Evolutionary conservation across 2,888 invertebrate genomes (phyloP).

Genomic region (Malthinus flaveolus): DNA sequence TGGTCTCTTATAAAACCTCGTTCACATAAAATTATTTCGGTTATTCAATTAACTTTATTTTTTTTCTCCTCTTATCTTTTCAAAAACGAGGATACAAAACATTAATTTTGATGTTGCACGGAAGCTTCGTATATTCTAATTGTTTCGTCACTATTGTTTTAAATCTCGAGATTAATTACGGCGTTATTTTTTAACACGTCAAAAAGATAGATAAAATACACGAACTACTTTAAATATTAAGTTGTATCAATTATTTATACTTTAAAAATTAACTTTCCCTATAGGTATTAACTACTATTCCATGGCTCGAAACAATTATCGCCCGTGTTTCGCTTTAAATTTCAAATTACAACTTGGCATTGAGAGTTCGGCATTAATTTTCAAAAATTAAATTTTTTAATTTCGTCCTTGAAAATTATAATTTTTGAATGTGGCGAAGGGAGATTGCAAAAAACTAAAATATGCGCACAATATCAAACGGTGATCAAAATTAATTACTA

Average conservation of each 20-base stretch:
- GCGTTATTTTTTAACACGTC: constrained; percentile 20
- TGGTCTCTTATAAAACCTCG: background rate
- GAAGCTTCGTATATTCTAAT: constrained; percentile 24
- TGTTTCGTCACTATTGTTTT: constrained; percentile 26
- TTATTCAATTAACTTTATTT: constrained; percentile 6
- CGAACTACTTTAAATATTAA: constrained; percentile 12
- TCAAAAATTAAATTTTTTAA: too few relatives aligned
- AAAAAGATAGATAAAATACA: constrained; percentile 18
- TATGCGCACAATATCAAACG: too few relatives aligned
- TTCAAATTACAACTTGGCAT: too few relatives aligned
- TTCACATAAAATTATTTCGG: constrained; percentile 4
- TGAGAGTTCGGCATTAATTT: too few relatives aligned
- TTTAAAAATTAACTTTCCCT: too few relatives aligned
- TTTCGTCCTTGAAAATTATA: too few relatives aligned
- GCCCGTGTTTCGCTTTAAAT: too few relatives aligned
- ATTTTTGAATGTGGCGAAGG: too few relatives aligned
- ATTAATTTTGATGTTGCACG: constrained; percentile 18
- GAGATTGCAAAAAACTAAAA: too few relatives aligned
- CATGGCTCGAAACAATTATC: too few relatives aligned
- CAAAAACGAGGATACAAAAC: constrained; percentile 6
- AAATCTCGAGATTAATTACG: constrained; percentile 19
- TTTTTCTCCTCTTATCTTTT: constrained; percentile 2
- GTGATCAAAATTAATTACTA: background rate
- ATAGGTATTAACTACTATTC: too few relatives aligned
- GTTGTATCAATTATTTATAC: background rate